A percentile compares a stretch with the other conserved stretches of the same genome.
Conservation (phyloP, 2,888 invertebrate genomes). For the Branchipolynoe longqiensis region DNA sequence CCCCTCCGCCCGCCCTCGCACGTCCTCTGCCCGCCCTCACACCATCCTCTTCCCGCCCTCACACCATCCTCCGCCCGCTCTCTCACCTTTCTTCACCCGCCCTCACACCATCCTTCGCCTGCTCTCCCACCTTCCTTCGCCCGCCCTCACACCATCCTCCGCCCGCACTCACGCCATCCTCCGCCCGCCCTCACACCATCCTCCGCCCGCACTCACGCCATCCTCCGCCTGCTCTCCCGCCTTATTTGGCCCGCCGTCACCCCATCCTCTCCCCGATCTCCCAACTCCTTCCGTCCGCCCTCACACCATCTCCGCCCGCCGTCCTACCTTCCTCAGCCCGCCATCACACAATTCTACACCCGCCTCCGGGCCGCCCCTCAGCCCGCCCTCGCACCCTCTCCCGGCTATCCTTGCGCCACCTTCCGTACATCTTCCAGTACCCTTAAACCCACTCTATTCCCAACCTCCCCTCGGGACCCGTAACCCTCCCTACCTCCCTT, state of each 20-base stretch:
- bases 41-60: not conserved
- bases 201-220: not conserved
- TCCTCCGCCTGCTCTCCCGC: not conserved
- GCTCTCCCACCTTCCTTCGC: not conserved
- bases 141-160: not conserved
- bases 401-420: too few relatives aligned
- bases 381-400: not conserved
- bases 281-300: not conserved
- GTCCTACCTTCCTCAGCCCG: not conserved
- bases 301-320: not conserved
- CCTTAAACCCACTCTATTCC: too few relatives aligned
- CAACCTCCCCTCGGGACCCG: too few relatives aligned
- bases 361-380: too few relatives aligned
- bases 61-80: not conserved
- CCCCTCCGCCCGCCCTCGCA: not conserved
- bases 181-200: not conserved
- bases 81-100: not conserved
- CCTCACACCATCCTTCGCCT: not conserved
- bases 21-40: not conserved
- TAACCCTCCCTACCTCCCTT: not conserved
- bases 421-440: too few relatives aligned
- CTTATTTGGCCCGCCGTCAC: not conserved
- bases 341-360: too few relatives aligned
- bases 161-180: not conserved
- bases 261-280: not conserved